A percentile compares a stretch with the other conserved stretches of the same genome.
Conservation (phyloP, 2,113 vertebrate species). For the Brachypodius melanocephalos region DNA sequence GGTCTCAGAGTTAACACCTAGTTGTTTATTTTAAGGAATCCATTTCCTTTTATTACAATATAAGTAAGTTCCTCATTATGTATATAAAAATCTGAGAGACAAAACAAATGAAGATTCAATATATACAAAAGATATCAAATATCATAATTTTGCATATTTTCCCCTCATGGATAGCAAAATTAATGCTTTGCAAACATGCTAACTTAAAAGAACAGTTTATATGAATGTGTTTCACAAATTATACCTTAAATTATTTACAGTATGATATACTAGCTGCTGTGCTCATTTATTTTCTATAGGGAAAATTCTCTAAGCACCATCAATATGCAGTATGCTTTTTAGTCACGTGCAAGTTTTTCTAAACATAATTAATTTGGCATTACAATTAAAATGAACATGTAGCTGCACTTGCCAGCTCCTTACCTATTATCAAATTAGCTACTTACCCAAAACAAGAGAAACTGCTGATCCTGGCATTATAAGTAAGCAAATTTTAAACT, state of each 20-base stretch:
- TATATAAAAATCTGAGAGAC: neutral
- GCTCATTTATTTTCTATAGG: neutral
- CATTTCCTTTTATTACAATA: neutral
- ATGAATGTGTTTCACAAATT: neutral
- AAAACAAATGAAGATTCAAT: neutral
- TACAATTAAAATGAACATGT: neutral
- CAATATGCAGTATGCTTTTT: neutral
- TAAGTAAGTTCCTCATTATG: neutral
- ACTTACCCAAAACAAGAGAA: neutral
- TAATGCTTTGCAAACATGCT: neutral
- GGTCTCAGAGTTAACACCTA: neutral
- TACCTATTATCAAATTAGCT: neutral
- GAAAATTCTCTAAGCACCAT: neutral
- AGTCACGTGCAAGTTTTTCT: neutral
- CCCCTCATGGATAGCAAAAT: neutral
- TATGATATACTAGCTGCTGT: neutral
- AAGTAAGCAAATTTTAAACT: neutral
- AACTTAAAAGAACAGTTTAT: neutral
- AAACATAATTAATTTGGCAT: neutral
- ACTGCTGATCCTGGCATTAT: neutral
- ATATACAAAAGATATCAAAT: neutral
- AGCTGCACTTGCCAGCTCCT: neutral
- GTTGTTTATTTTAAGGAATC: neutral
- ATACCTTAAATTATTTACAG: conserved; percentile 12
- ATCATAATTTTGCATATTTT: neutral